Evolutionary conservation across 2,113 vertebrate species (phyloP).

Genomic region (Pygoscelis adeliae): DNA sequence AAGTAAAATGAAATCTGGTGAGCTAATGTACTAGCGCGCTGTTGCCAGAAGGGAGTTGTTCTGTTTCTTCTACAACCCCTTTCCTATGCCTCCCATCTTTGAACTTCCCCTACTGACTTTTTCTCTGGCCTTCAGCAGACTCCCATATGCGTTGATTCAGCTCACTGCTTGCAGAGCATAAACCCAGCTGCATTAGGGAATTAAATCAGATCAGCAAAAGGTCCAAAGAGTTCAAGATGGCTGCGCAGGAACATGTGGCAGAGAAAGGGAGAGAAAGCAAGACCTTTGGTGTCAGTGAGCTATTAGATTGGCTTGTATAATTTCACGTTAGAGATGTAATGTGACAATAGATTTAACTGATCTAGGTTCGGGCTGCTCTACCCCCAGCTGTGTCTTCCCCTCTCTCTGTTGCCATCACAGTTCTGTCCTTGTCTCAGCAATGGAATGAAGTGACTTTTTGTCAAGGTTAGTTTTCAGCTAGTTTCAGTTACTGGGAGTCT

Average conservation of each 20-base stretch:
- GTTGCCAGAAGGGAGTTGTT: background rate
- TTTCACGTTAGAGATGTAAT: background rate
- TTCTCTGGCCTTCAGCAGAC: background rate
- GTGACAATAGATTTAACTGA: background rate
- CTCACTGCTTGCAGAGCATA: background rate
- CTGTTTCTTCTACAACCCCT: background rate
- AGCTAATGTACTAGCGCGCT: background rate
- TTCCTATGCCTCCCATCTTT: background rate
- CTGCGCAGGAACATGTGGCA: fast-evolving
- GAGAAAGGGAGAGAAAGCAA: background rate
- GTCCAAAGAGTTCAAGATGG: background rate
- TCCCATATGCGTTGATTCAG: fast-evolving
- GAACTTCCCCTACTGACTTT: background rate
- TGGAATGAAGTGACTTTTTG: background rate
- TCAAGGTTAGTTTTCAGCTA: background rate
- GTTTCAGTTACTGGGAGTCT: background rate
- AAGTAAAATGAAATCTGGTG: background rate
- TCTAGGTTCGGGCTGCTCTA: background rate
- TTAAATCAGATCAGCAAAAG: background rate
- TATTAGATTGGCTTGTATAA: background rate
- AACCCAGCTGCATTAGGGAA: background rate
- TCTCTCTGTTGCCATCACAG: background rate
- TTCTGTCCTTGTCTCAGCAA: background rate
- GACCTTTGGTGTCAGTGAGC: background rate
- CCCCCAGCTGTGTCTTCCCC: background rate